Evolutionary conservation across 2,888 invertebrate species (phyloP).

Genomic region (Sthenelais limicola): DNA sequence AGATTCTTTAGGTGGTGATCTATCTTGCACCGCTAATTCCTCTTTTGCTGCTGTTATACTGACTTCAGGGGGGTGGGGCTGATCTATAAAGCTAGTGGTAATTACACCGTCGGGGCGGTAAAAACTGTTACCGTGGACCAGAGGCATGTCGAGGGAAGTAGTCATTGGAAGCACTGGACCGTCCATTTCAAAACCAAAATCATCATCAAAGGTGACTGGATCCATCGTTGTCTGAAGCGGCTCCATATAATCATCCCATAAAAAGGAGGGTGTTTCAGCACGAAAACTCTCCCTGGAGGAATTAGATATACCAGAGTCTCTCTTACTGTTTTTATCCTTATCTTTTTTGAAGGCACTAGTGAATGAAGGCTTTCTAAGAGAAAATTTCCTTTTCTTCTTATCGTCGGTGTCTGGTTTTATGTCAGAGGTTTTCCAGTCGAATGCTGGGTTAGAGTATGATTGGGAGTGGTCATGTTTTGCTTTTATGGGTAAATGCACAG

Average conservation of each 20-base stretch:
- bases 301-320: slow-evolving; percentile 50
- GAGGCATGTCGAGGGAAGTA: slow-evolving; percentile 5
- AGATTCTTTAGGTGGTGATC: too few species aligned
- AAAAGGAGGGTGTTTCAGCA: slow-evolving; percentile 63
- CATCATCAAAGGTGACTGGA: slow-evolving; percentile 26
- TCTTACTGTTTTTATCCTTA: slow-evolving; percentile 3
- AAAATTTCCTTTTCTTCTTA: slow-evolving; percentile 19
- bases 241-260: slow-evolving; percentile 41
- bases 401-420: not conserved
- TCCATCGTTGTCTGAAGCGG: slow-evolving; percentile 7
- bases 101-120: too few species aligned
- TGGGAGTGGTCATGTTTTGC: not conserved
- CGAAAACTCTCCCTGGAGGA: too few species aligned
- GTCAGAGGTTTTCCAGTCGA: slow-evolving; percentile 1
- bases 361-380: not conserved
- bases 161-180: not conserved
- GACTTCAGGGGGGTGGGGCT: too few species aligned
- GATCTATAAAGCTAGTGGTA: too few species aligned
- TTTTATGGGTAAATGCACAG: slow-evolving; percentile 5
- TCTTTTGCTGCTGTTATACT: too few species aligned
- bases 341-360: not conserved
- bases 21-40: too few species aligned
- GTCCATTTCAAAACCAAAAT: slow-evolving; percentile 34
- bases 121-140: slow-evolving; percentile 14
- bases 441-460: slow-evolving; percentile 8